Evolutionary conservation across 2,888 invertebrate genomes (phyloP), one percentile per base, ranked within the genome.

Genomic region (Ferrisia virgata): DNA sequence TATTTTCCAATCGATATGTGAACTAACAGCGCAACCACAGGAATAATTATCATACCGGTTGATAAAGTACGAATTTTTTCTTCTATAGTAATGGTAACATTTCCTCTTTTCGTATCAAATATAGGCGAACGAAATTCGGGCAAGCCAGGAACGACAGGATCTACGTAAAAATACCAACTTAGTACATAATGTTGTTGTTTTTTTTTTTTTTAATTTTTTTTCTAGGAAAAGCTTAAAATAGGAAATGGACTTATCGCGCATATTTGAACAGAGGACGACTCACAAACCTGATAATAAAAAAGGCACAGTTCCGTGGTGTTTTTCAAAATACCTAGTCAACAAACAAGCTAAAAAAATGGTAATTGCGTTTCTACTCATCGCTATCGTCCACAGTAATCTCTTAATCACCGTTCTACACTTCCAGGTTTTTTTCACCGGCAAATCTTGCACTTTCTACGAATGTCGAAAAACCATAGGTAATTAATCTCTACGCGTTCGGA

Each of bases 1-100:
- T 96, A 94, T 90, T 97, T 98, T n/a, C 96, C 97, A 86, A 98
- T 98, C 40, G 98, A 97, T 85, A 97, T 95, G 88, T 97, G 96
- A 80, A 97, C 96, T 85, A 98, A 90, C 85, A 98, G 93, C 85
- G 96, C 95, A 84, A 97, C 93, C 40, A 97, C 88, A 4, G 98
- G 96, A 86, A 96, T 90, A 86, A 98, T 92, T 83, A 94, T 87
- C 80, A 97, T 91, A 13, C 95, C 95, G 83, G 93, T 90, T 85
- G 96, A 94, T 85, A 97, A 40, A 6, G 47, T 78, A 22, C 36
- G 76, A 31, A 84, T 53, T 43, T 79, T 43, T 2, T 84, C 72
- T 39, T 36, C 33, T 15, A 84, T 15, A 18, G 84, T 79, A 13
- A 53, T 84, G n/a, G 79, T 84, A 15, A 39, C 25, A 33, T 84